Evolutionary conservation across 2,113 vertebrate species (phyloP).

Genomic region (Okapia johnstoni): DNA sequence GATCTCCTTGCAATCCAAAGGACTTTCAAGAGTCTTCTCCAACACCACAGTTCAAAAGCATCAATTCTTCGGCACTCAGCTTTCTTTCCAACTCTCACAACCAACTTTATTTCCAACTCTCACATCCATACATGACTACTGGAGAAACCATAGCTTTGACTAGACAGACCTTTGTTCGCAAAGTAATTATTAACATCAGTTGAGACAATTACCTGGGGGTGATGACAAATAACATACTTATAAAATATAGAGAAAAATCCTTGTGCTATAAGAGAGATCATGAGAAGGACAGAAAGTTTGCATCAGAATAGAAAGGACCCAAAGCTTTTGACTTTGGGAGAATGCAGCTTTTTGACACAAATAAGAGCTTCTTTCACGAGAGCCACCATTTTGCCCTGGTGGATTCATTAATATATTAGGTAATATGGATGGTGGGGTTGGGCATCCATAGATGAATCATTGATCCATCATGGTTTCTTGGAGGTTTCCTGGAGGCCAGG

Average conservation of each 20-base stretch:
- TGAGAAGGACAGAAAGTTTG: neutral
- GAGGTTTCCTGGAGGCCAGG: neutral
- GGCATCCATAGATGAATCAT: neutral
- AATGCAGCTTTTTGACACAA: neutral
- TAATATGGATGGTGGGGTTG: neutral
- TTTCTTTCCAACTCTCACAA: neutral
- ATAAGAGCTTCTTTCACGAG: neutral
- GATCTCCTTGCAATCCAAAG: neutral
- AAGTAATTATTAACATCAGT: neutral
- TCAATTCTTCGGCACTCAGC: rapidly evolving
- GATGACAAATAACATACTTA: neutral
- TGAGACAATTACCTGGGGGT: neutral
- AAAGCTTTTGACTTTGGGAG: neutral
- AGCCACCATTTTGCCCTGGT: neutral
- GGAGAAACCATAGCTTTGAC: neutral
- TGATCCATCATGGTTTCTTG: neutral
- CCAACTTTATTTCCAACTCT: neutral
- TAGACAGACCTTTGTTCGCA: neutral
- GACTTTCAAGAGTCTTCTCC: neutral
- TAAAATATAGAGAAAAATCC: neutral
- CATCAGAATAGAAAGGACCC: neutral
- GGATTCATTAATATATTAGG: neutral
- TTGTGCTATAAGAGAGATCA: neutral
- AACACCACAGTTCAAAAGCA: neutral
- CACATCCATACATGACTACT: neutral